phyloP scores from a whole-genome alignment of 2,888 invertebrate species.

The Heteropelma amictum region DNA sequence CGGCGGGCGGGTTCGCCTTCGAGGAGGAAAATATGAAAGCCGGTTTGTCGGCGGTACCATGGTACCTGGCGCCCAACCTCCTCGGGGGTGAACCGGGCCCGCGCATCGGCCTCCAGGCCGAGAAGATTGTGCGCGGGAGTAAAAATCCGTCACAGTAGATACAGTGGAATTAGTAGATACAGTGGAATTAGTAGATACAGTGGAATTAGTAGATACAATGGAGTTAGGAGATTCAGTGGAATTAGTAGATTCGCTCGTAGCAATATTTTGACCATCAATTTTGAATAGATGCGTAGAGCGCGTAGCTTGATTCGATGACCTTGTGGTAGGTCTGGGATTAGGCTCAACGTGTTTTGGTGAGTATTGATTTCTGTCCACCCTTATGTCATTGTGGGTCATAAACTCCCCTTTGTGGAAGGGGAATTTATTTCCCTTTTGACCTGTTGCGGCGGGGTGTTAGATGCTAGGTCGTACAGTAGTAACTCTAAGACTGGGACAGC shows the following conservation, averaged over 20 bases:
- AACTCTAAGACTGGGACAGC: slow-evolving; percentile 10
- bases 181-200: no score
- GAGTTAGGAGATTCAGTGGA: not conserved
- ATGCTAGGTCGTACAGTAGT: not conserved
- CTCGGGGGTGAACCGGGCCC: no score
- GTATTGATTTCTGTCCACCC: not conserved
- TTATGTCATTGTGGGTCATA: no score
- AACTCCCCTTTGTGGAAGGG: no score
- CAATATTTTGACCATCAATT: not conserved
- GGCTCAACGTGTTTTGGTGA: not conserved
- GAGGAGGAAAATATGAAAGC: no score
- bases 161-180: not conserved
- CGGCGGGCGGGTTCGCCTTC: no score
- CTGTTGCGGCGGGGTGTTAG: not conserved
- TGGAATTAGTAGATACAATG: not conserved
- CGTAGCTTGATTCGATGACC: not conserved
- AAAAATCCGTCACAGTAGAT: no score
- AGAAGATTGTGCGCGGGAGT: no score
- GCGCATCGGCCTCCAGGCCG: no score
- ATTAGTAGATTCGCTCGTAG: not conserved
- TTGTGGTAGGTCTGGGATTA: not conserved
- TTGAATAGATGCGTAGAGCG: not conserved
- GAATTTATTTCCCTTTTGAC: not conserved
- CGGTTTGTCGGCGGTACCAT: no score
- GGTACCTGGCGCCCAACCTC: no score